phyloP scores from a whole-genome alignment of 2,888 invertebrate genomes.

The Eupeodes latifasciatus region DNA sequence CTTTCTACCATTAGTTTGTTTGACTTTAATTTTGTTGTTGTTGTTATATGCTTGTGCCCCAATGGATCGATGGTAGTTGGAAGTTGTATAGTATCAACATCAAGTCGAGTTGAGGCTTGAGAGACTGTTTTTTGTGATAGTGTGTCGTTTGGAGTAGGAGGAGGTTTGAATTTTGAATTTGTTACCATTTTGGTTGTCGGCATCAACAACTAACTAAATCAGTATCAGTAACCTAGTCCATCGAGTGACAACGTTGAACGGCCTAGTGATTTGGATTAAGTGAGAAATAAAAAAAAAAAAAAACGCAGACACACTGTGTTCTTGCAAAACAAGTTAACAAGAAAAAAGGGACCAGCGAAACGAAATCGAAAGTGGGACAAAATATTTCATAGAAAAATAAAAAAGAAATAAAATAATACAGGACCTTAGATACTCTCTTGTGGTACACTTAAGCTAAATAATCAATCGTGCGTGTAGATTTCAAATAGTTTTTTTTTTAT shows the following conservation, averaged over 20 bases:
- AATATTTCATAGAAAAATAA: conserved; percentile 16
- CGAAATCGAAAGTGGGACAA: conserved; percentile 73
- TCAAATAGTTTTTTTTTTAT: conserved; percentile 8
- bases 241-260: conserved; percentile 82
- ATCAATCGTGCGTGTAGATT: conserved; percentile 54
- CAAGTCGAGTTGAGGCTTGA: background rate
- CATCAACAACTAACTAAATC: conserved; percentile 80
- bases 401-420: conserved; percentile 38
- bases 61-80: conserved; percentile 38
- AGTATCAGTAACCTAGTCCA: conserved; percentile 84
- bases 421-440: conserved; percentile 67
- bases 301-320: conserved; percentile 29
- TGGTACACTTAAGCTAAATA: conserved; percentile 61
- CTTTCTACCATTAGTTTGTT: conserved; percentile 52
- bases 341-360: conserved; percentile 32
- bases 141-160: conserved; percentile 42
- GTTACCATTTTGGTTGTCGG: conserved; percentile 80
- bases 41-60: conserved; percentile 42
- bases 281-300: conserved; percentile 37
- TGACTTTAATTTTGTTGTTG: background rate
- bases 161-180: conserved; percentile 71
- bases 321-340: conserved; percentile 10
- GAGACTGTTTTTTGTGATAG: conserved; percentile 23
- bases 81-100: conserved; percentile 26
- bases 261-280: conserved; percentile 77